Base-by-base conservation (phyloP, 2,797 vertebrate species). In the Xenopus petersii region DNA sequence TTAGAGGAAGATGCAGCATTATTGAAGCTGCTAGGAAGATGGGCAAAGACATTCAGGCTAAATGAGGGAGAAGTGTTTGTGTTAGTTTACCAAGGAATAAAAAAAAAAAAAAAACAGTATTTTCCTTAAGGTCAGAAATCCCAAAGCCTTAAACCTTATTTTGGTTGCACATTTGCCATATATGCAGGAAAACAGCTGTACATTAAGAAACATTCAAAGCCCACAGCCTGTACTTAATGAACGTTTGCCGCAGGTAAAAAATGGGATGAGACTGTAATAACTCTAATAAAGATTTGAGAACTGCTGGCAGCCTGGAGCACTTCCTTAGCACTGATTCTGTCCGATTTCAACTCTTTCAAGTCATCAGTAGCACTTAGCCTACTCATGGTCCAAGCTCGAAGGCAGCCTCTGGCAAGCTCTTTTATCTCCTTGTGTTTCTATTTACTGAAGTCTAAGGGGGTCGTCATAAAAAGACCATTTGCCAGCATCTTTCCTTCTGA, bases 351-450 rank as follows among this genome's bases (percentile, higher is more conserved):
- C 65, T 69, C 71, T 78, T 77, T 73, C 59, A 73, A 60, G 46
- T 74, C 67, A 61, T 67, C 46, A 61, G 62, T 60, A 61, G 66
- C 70, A 66, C 67, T 17, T 56, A 70, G 71, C 51, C 70, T 72
- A 33, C 75, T 67, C 75, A 21, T 67, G 62, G 77, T 79, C 71
- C 71, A 66, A 64, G 76, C 76, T 78, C 15, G 67, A n/a, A 79
- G 77, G 71, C 70, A 70, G 77, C 77, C 77, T 70, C 67, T 79
- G 71, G 77, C 77, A 79, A 70, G 70, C 77, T 74, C 51, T 67
- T 79, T 79, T 61, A 74, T 79, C 71, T 70, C 77, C 71, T 79
- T 48, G 77, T 74, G 77, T 79, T 79, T 79, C 77, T 79, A 79
- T 79, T 79, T 79, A 79, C 71, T 74, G 77, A 70, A 74, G 51